Conservation (phyloP, 1,140 invertebrate genomes). For the Caenorhabditis tropicalis region DNA sequence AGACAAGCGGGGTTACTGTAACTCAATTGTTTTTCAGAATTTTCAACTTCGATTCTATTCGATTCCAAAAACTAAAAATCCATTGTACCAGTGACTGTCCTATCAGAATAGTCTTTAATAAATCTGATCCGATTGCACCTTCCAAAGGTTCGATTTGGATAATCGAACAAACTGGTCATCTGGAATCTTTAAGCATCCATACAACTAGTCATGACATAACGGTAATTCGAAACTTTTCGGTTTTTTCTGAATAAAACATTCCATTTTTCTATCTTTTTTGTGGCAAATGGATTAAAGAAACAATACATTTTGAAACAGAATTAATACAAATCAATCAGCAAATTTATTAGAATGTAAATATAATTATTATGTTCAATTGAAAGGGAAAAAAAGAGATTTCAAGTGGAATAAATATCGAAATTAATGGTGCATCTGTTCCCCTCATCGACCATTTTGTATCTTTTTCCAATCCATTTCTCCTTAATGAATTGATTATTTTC, state of each 20-base stretch:
- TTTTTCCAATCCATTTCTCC: too few species aligned
- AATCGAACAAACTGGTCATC: background rate
- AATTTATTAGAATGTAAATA: too few species aligned
- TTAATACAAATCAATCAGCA: too few species aligned
- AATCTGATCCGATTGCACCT: background rate
- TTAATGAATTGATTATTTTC: too few species aligned
- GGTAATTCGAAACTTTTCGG: background rate
- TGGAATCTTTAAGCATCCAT: background rate
- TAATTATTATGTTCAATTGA: too few species aligned
- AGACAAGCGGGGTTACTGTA: background rate
- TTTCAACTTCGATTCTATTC: background rate
- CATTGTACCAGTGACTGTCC: background rate
- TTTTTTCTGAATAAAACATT: background rate
- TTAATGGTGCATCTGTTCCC: too few species aligned
- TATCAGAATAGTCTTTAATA: background rate
- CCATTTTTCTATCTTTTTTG: background rate
- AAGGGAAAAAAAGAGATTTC: background rate
- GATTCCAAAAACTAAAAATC: background rate
- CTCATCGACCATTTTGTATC: too few species aligned
- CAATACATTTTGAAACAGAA: too few species aligned
- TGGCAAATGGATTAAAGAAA: too few species aligned
- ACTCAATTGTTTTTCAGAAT: background rate
- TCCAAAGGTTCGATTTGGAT: background rate
- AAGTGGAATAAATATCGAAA: too few species aligned
- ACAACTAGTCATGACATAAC: slow-evolving; percentile 6